Conservation (phyloP, 2,797 vertebrate genomes). For the Tragopan temminckii region DNA sequence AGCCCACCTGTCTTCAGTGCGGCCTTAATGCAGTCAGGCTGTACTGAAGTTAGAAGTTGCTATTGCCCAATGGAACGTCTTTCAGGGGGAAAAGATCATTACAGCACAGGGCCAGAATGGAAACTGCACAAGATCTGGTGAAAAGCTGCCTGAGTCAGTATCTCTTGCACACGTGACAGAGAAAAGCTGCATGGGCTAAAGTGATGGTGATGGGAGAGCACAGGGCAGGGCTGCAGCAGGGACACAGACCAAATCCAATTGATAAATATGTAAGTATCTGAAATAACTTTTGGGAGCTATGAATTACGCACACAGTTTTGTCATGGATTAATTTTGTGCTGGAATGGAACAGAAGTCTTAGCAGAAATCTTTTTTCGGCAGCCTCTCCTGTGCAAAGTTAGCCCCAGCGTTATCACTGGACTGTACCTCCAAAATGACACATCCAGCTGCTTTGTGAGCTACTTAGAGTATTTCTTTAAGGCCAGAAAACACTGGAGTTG, state of each 20-base stretch:
- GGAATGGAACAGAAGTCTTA: neutral
- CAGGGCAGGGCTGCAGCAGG: rapidly evolving
- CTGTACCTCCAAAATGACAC: neutral
- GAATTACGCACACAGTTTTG: neutral
- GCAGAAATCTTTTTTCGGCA: neutral
- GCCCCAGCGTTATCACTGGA: neutral
- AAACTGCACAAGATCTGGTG: neutral
- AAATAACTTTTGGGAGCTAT: slow-evolving; percentile 1
- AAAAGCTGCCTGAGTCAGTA: neutral
- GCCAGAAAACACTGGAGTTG: neutral
- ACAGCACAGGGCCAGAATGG: neutral
- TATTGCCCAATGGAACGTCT: neutral
- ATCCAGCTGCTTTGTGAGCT: neutral
- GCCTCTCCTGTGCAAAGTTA: neutral
- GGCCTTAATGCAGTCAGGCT: rapidly evolving
- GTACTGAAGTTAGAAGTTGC: neutral
- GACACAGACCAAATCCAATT: neutral
- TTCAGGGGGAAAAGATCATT: neutral
- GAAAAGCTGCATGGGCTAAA: neutral
- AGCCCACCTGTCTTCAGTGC: rapidly evolving
- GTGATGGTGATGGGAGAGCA: rapidly evolving
- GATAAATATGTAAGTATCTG: neutral
- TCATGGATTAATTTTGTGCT: slow-evolving; percentile 11
- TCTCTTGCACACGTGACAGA: neutral
- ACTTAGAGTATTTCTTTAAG: neutral